Base-by-base conservation (phyloP, 2,888 invertebrate species). In the Penaeus monodon region DNA sequence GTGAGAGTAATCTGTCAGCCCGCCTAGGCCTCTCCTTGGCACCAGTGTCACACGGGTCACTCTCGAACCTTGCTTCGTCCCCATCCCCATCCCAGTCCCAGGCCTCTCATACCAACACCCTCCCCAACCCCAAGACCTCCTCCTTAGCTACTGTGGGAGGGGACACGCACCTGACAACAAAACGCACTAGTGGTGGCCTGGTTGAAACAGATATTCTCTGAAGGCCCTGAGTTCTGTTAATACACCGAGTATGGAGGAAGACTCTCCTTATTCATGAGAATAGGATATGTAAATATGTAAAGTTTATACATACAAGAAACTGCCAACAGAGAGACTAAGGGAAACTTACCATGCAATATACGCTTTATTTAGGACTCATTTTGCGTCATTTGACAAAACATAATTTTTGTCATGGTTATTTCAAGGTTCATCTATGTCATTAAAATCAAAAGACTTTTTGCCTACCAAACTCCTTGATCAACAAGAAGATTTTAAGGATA, bases 1-100 rank as follows among this genome's bases (percentile, higher is more conserved):
- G 89, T 44, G 90, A 90, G 38, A 88, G 89, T 27, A 88, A 89
- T 68, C 78, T 90, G 49, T 79, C 88, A 24, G 83, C 76, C n/a
- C 86, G 89, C 22, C 74, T 88, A 17, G 86, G 88, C 29, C 79
- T 88, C 66, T 88, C 86, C 33, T 27, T 89, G 57, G 84, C 81
- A 49, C 83, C 81, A 14, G 70, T 57, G 27, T 29, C 81, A 24
- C 57, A 70, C 22, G 81, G 81, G 10, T 81, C 81, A 7, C 80
- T 89, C 63, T 86, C 86, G 24, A 89, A 89, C 70, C 82, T 89
- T 6, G 64, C 81, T 20, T 88, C 85, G 4, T 80, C 84, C 33
- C 79, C 84, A 27, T 73, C 44, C 12, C 76, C 81, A 3, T 81
- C 76, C 44, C 81, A 77, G 12, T 70, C 79, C 10, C 73, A 70